A percentile compares a stretch with the other conserved stretches of the same genome.
Conservation (phyloP, 2,113 vertebrate species). For the Sigmodon hispidus region DNA sequence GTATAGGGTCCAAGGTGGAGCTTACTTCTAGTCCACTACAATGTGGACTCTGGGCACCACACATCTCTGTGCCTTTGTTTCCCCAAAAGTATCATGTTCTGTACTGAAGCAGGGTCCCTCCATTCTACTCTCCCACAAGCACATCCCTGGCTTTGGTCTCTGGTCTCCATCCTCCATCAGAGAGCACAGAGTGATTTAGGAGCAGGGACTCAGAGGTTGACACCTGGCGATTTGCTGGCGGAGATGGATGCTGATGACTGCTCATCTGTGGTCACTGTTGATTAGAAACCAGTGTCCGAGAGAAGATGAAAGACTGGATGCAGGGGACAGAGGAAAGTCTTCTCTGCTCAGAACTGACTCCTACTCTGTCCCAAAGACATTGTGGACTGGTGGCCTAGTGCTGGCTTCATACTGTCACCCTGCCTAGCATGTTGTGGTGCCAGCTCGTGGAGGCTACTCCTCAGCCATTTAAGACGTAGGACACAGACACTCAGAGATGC, state of each 20-base stretch:
- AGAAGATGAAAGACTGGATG: neutral
- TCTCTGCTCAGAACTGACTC: neutral
- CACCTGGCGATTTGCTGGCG: neutral
- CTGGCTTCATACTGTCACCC: neutral
- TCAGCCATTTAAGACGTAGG: neutral
- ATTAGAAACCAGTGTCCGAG: neutral
- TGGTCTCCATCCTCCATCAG: neutral
- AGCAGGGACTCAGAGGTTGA: neutral
- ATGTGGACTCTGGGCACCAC: neutral
- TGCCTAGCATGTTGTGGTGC: neutral
- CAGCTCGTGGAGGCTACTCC: neutral
- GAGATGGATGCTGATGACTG: neutral
- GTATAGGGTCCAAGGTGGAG: rapidly evolving
- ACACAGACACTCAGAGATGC: neutral
- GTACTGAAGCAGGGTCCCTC: rapidly evolving
- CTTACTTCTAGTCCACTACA: neutral
- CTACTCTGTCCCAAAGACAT: neutral
- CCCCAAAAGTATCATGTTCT: neutral
- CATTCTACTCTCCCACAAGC: neutral
- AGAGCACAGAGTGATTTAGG: slow-evolving; percentile 25
- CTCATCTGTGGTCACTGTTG: neutral
- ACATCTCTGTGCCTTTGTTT: neutral
- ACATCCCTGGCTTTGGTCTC: neutral
- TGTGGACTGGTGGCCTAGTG: neutral
- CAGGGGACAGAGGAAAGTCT: neutral